Base-by-base conservation (phyloP, 2,797 vertebrate species). In the Euthynnus affinis region DNA sequence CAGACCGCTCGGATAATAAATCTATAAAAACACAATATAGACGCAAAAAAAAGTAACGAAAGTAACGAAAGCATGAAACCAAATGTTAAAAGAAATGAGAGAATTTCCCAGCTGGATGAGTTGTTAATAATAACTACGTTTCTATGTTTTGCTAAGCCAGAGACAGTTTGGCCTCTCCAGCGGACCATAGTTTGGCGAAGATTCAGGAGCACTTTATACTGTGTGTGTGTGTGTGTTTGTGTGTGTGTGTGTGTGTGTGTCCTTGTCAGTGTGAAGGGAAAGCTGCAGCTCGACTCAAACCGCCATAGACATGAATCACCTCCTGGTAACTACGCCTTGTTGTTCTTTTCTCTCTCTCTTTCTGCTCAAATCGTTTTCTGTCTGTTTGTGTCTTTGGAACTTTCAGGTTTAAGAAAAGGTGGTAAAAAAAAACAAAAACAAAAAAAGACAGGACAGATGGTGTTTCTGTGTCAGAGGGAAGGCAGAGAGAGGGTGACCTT, bases 141-240 rank as follows among this genome's bases (percentile, higher is more conserved):
- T 37, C 34, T 37, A 9, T 37, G 34, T 10, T 37, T 37, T 37
- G 34, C 34, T 9, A 7, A 52, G 62, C 1, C 1, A 2, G 27
- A 52, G 6, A 51, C 53, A 58, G 79, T 93, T 92, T 92, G 91
- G 78, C 22, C 89, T 77, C 80, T 62, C 5, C 81, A 56, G 89
- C 81, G 12, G 67, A 71, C 91, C 90, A 79, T 92, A 93, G 78
- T 90, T 92, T 95, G 95, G 94, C 93, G 55, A 37, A 15, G 5
- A 62, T 82, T 89, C 94, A 94, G 66, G 66, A 77, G 44, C 63
- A 6, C 53, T 80, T 77, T 48, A 67, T 48, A 68, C 14, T 37
- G 64, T 20, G n/a, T 68, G 70, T 65, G 58, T 73, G 69, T 73
- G 42, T 62, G 13, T 40, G 69, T 73, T 32, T 62, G 13, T 40